These are phyloP conservation scores for Clunio marinus DNA, from an alignment of 2,888 invertebrate genomes.

Conservation along the genomic window DNA sequence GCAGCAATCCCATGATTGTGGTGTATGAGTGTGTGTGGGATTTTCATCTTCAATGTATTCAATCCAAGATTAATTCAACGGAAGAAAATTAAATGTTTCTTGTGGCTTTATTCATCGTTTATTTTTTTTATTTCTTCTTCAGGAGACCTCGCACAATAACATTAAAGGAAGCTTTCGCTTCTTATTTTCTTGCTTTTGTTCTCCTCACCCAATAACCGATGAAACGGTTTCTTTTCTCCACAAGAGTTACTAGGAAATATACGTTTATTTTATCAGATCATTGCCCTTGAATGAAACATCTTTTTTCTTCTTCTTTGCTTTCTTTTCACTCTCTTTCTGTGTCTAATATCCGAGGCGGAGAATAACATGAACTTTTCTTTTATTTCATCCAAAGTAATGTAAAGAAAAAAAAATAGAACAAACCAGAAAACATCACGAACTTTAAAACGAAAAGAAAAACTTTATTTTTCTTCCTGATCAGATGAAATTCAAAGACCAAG, in stretches of 20 bases:
- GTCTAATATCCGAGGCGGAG: background rate
- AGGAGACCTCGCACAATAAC: too few relatives aligned
- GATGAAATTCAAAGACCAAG: too few relatives aligned
- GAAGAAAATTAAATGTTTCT: slow-evolving; percentile 17
- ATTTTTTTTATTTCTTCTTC: too few relatives aligned
- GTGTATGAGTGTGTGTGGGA: slow-evolving; percentile 3
- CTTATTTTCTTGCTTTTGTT: background rate
- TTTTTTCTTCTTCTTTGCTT: background rate
- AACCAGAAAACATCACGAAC: background rate
- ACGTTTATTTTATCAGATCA: slow-evolving; percentile 29
- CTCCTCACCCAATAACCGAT: background rate
- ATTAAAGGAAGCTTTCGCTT: background rate
- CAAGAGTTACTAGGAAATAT: background rate
- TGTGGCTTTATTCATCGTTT: slow-evolving; percentile 4
- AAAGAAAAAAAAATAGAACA: too few relatives aligned
- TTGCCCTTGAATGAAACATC: slow-evolving; percentile 28
- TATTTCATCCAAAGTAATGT: background rate
- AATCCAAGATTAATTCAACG: slow-evolving; percentile 14
- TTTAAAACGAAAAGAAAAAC: slow-evolving; percentile 7
- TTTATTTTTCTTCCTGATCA: too few relatives aligned
- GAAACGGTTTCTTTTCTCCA: background rate
- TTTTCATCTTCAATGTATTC: background rate
- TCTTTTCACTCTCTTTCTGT: background rate
- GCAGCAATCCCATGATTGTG: background rate
- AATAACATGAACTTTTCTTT: background rate